A percentile compares a stretch with the other conserved stretches of the same genome.
These are phyloP conservation scores for Porites lobata DNA, from an alignment of 92 coral and sea anemone genomes.

Conservation along the genomic window DNA sequence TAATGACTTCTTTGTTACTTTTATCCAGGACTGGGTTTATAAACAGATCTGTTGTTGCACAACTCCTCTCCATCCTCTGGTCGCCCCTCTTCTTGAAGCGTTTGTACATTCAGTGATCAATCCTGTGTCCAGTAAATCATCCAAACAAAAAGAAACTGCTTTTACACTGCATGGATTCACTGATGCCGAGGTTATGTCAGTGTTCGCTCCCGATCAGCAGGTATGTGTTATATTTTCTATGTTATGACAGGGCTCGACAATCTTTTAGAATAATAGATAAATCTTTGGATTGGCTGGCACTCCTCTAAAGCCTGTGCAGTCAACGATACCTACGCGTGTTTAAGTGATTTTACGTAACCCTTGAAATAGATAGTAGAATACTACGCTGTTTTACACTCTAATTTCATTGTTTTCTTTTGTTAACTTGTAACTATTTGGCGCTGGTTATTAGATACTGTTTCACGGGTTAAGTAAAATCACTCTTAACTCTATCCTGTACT, in stretches of 20 bases:
- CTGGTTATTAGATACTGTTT: too few relatives aligned
- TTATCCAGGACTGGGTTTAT: conserved; percentile 91
- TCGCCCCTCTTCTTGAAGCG: conserved; percentile 86
- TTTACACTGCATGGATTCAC: conserved; percentile 88
- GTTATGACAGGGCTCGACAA: not conserved
- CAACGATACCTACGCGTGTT: too few relatives aligned
- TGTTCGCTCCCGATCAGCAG: conserved; percentile 72
- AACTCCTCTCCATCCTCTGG: conserved; percentile 92
- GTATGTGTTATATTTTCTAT: conserved; percentile 1
- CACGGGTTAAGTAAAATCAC: too few relatives aligned
- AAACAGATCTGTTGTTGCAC: conserved; percentile 84
- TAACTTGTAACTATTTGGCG: too few relatives aligned
- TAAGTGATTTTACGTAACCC: too few relatives aligned
- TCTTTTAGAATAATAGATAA: not conserved
- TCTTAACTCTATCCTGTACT: too few relatives aligned
- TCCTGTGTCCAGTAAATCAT: conserved; percentile 76
- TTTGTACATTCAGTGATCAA: conserved; percentile 93
- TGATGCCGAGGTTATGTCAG: conserved; percentile 87
- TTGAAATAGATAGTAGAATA: too few relatives aligned
- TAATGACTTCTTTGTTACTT: not conserved
- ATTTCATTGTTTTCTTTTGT: too few relatives aligned
- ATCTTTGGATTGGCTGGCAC: too few relatives aligned
- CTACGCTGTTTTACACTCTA: too few relatives aligned
- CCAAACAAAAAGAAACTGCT: conserved; percentile 46
- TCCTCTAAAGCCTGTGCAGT: too few relatives aligned